Evolutionary conservation across 2,888 invertebrate species (phyloP), one percentile per base, ranked within the genome.

Genomic region (Scelioninae gen. 1): DNA sequence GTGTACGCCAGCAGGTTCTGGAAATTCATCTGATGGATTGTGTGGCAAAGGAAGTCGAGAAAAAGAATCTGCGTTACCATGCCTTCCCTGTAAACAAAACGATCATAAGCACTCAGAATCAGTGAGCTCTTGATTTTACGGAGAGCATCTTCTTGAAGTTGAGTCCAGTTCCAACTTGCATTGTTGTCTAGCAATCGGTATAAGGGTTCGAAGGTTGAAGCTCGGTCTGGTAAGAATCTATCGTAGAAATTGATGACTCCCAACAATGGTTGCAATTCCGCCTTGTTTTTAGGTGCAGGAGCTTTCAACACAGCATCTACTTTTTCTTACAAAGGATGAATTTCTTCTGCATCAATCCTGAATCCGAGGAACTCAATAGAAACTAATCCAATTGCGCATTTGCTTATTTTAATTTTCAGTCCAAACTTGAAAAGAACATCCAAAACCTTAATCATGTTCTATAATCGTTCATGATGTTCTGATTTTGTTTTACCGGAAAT

Each of bases 21-120:
- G n/a, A n/a, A n/a, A n/a, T n/a, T n/a, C 34, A 1, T 55, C 72
- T 34, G 38, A 38, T 11, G 8, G 5, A 5, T 10, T 9, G 11
- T 10, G 4, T 38, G 92, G 13, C 92, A 90, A 79, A 86, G 93
- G 11, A 90, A 92, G 43, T 34, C 56, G 29, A 3, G 60, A 60
- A 1, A 68, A 43, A n/a, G 56, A 40, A 29, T 65, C 75, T 16
- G 47, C 74, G 3, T 65, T 65, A 9, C 55, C 55, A 51, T 68
- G 60, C 65, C 71, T 15, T 16, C 10, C 6, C 55, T 31, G 47
- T 82, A 53, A 9, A 47, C 62, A 29, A 84, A 66, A n/a, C 58
- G 76, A 58, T 76, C 58, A 29, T 76, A 69, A 0, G 56, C 84
- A 5, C 58, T 9, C 40, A 82, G 16, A 0, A 45, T 55, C 9